Base-by-base conservation (phyloP, 2,113 vertebrate species). In the Seriola rivoliana region DNA sequence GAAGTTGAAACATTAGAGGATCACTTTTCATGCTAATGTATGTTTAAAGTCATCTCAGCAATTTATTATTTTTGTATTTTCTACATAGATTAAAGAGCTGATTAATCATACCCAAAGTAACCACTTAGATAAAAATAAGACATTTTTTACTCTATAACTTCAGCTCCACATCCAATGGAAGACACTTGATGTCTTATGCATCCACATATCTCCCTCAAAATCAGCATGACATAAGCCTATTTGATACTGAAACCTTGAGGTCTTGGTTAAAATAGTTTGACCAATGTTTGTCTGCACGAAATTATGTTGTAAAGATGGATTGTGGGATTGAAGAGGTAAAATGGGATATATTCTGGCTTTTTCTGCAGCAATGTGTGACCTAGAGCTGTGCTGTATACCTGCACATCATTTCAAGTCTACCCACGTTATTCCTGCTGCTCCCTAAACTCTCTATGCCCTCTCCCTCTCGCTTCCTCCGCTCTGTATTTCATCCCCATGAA, bases 401-500 rank as follows among this genome's bases (percentile, higher is more conserved):
- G 74, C 84, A 77, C 67, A 84, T 87, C 71, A 83, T 87, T 80
- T 76, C 38, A 60, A 83, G 73, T 85, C 77, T 48, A 1, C 65
- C 67, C 82, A 82, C 81, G 52, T 86, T 62, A 76, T 60, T 82
- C 84, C 76, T 63, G 46, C 65, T 74, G 65, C 85, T 74, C 44
- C 71, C 50, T 85, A 40, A 89, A 88, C 78, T 80, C 78, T 68
- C 69, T 7, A 2, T 76, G 81, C 77, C 88, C 86, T 80, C 87
- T 25, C 74, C 59, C 52, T 59, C 73, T 73, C 76, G 0, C 84
- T 85, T 57, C 70, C 65, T 78, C 58, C 10, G 8, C 83, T 85
- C 72, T 73, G 36, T 34, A 48, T 79, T 82, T 85, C 89, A 91
- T 75, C 74, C 84, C 78, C 78, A 55, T 80, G 67, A 85, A 87